These are phyloP conservation scores for Glossophaga mutica DNA, from an alignment of 2,797 vertebrate species.

Conservation along the genomic window DNA sequence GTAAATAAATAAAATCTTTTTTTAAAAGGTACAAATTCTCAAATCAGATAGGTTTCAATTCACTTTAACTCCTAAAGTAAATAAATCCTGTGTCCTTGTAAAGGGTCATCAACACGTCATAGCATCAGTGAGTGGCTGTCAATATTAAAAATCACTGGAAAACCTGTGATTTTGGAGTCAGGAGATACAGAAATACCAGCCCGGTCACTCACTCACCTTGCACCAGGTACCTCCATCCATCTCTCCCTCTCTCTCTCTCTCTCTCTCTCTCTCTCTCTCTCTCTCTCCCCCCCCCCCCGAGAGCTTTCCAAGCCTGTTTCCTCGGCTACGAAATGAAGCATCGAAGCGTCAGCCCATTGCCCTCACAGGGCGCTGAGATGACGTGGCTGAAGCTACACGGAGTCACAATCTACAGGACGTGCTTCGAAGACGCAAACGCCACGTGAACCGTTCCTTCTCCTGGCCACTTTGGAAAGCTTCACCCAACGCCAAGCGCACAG, in stretches of 20 bases:
- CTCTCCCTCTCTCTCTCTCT: too few relatives aligned
- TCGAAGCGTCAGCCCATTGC: not conserved
- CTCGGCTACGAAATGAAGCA: slow-evolving; percentile 4
- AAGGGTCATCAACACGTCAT: not conserved
- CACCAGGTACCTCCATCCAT: not conserved
- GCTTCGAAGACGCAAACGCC: not conserved
- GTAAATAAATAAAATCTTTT: not conserved
- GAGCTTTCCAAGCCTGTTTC: not conserved
- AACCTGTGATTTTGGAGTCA: not conserved
- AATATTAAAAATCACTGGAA: not conserved
- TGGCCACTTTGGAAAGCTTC: not conserved
- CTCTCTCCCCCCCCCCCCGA: too few relatives aligned
- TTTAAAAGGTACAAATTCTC: not conserved
- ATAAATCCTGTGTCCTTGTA: not conserved
- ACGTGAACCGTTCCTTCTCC: not conserved
- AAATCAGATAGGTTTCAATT: not conserved
- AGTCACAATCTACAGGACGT: not conserved
- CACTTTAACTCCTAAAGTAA: not conserved
- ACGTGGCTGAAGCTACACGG: not conserved
- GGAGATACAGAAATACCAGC: not conserved
- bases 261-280: not conserved
- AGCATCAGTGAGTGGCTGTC: not conserved
- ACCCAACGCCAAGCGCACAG: not conserved
- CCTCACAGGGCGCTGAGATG: not conserved
- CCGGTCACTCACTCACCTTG: not conserved